These are phyloP conservation scores for Sesia apiformis DNA, from an alignment of 2,888 invertebrate genomes.

Conservation along the genomic window DNA sequence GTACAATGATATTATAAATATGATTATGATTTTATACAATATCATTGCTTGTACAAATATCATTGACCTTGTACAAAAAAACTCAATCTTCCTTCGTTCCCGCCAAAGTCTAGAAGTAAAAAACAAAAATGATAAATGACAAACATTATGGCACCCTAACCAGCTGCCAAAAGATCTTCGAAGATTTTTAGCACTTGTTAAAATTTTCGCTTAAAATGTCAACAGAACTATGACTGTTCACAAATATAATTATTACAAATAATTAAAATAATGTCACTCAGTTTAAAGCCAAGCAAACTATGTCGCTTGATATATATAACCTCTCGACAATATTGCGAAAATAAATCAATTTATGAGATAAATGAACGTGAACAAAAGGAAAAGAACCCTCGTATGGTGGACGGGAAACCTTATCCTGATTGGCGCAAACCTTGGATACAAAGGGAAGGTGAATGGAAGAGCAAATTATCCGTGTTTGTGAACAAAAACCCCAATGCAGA, in stretches of 20 bases:
- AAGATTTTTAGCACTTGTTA: too few relatives aligned
- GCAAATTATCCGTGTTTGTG: constrained; percentile 72
- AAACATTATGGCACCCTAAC: too few relatives aligned
- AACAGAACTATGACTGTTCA: background rate
- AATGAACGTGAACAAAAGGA: constrained; percentile 56
- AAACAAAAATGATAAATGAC: too few relatives aligned
- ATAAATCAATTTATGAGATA: constrained; percentile 50
- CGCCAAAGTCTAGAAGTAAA: background rate
- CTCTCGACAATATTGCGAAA: constrained; percentile 40
- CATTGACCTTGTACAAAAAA: too few relatives aligned
- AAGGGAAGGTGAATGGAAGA: constrained; percentile 72
- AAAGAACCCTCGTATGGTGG: constrained; percentile 31
- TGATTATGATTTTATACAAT: too few relatives aligned
- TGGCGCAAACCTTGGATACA: constrained; percentile 79
- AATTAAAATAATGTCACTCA: constrained; percentile 39
- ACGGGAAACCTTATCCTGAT: constrained; percentile 63
- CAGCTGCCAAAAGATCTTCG: too few relatives aligned
- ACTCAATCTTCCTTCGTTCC: background rate
- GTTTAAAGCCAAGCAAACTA: constrained; percentile 20
- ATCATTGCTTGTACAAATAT: too few relatives aligned
- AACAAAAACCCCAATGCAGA: constrained; percentile 53
- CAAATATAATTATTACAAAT: background rate
- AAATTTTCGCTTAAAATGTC: too few relatives aligned
- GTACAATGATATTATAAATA: too few relatives aligned
- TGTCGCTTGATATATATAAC: constrained; percentile 21